Conservation (phyloP, 64 coral and sea anemone species). For the Platygyra sinensis region DNA sequence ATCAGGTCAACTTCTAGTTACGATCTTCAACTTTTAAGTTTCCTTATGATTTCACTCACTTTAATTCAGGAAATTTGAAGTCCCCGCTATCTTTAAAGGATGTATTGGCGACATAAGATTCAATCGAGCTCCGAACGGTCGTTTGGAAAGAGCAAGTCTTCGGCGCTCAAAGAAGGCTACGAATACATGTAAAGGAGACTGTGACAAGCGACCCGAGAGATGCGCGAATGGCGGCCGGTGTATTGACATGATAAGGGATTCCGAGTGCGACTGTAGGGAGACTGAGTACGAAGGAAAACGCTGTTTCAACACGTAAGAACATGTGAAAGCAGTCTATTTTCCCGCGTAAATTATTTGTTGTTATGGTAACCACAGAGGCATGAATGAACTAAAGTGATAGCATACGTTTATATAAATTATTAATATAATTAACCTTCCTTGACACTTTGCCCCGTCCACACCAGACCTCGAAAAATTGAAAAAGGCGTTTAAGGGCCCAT, state of each 20-base stretch:
- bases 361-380: no score
- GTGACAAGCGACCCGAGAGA: background rate
- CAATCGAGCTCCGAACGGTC: constrained; percentile 9
- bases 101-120: constrained; percentile 35
- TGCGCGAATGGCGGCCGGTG: constrained; percentile 49
- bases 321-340: no score
- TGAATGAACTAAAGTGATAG: no score
- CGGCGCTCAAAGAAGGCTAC: background rate
- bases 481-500: no score
- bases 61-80: background rate
- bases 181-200: background rate
- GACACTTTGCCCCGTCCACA: no score
- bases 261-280: constrained; percentile 62
- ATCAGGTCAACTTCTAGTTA: background rate
- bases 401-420: no score
- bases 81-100: background rate
- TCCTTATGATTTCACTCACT: background rate
- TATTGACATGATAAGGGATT: constrained; percentile 30
- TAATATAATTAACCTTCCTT: no score
- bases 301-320: constrained; percentile 21
- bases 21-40: background rate
- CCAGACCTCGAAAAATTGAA: no score
- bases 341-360: no score
- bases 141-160: background rate
- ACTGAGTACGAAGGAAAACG: constrained; percentile 52